Evolutionary conservation across 2,113 vertebrate species (phyloP).

Genomic region (Pan paniscus): DNA sequence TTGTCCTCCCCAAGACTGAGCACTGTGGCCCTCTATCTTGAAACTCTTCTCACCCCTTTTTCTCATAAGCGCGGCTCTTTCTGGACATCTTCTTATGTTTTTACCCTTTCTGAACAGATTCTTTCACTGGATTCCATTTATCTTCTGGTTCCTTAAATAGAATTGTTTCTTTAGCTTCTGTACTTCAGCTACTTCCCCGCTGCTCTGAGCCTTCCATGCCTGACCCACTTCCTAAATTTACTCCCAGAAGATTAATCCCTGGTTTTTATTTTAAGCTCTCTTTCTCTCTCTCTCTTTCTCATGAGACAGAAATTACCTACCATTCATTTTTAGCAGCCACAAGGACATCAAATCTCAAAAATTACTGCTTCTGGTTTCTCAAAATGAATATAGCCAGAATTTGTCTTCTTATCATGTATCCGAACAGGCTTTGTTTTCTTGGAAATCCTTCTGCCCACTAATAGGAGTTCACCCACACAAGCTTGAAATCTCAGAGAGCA

Average conservation of each 20-base stretch:
- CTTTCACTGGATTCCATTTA: neutral
- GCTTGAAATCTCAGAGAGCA: neutral
- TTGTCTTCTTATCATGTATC: neutral
- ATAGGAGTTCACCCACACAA: neutral
- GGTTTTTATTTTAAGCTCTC: neutral
- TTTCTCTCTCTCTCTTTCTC: neutral
- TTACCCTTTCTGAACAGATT: neutral
- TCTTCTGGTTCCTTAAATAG: neutral
- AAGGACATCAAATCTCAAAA: neutral
- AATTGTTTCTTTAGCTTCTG: neutral
- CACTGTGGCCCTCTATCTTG: neutral
- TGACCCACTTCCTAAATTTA: neutral
- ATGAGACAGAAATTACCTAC: neutral
- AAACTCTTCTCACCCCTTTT: neutral
- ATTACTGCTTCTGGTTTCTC: neutral
- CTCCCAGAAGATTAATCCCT: neutral
- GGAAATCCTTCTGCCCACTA: neutral
- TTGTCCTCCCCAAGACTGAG: neutral
- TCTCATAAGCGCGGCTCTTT: neutral
- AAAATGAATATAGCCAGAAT: neutral
- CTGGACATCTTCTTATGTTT: neutral
- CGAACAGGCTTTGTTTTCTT: neutral
- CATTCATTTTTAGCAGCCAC: neutral
- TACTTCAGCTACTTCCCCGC: neutral
- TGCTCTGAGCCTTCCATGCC: neutral